phyloP scores from a whole-genome alignment of 64 coral and sea anemone species.

The Actinia tenebrosa region DNA sequence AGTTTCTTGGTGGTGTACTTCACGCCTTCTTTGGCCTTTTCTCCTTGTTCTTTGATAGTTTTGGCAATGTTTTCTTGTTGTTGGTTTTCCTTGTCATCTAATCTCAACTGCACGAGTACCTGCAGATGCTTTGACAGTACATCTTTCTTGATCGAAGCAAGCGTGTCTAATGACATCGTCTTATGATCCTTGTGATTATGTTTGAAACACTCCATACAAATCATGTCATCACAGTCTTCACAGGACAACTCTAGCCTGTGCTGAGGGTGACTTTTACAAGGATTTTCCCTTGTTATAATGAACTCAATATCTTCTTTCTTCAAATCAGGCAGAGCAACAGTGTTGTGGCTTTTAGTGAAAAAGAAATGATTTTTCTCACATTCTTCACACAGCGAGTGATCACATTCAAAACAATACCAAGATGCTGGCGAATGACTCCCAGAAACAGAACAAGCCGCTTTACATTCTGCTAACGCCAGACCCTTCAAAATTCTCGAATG shows the following conservation, averaged over 20 bases:
- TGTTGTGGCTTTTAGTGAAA: neutral
- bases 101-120: neutral
- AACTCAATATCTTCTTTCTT: neutral
- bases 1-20: neutral
- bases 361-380: neutral
- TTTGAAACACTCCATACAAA: neutral
- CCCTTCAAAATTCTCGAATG: neutral
- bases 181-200: neutral
- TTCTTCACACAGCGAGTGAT: neutral
- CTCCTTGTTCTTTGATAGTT: neutral
- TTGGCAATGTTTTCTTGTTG: constrained; percentile 8
- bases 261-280: neutral
- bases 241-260: neutral
- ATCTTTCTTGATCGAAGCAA: neutral
- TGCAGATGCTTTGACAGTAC: constrained; percentile 1
- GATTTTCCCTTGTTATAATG: neutral
- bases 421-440: neutral
- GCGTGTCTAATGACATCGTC: neutral
- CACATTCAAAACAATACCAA: constrained; percentile 1
- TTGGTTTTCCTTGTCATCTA: neutral
- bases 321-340: neutral
- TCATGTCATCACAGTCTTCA: neutral
- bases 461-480: neutral
- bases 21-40: neutral
- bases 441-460: neutral